These are phyloP conservation scores for Asteroscopus sphinx DNA, from an alignment of 2,888 invertebrate species.

Conservation along the genomic window DNA sequence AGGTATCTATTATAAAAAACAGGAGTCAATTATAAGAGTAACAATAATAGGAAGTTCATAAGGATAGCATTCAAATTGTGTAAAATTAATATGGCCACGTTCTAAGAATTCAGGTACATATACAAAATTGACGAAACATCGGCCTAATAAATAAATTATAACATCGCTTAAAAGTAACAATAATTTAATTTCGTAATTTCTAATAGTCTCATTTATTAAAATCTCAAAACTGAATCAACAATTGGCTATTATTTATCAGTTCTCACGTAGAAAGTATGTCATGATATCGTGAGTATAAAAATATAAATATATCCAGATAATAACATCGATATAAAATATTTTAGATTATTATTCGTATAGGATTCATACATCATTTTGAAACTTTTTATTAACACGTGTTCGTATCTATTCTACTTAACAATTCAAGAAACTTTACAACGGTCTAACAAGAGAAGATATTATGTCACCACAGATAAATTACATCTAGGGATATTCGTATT, in stretches of 20 bases:
- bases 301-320: constrained; percentile 73
- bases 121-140: constrained; percentile 77
- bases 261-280: constrained; percentile 76
- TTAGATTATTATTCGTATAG: constrained; percentile 53
- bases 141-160: constrained; percentile 80
- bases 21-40: constrained; percentile 80
- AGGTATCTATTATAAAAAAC: constrained; percentile 83
- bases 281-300: constrained; percentile 78
- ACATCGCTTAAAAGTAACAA: constrained; percentile 79
- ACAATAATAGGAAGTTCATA: constrained; percentile 76
- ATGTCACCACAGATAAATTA: constrained; percentile 67
- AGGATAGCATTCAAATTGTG: constrained; percentile 72
- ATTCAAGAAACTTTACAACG: constrained; percentile 64
- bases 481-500: constrained; percentile 63
- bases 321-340: constrained; percentile 74
- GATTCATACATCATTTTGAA: constrained; percentile 37
- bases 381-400: constrained; percentile 24
- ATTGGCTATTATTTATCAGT: constrained; percentile 75
- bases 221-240: constrained; percentile 80
- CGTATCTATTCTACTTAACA: constrained; percentile 61
- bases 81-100: constrained; percentile 88
- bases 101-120: constrained; percentile 89
- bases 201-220: constrained; percentile 83
- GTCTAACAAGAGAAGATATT: constrained; percentile 70
- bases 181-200: constrained; percentile 85